Evolutionary conservation across 2,888 invertebrate species (phyloP), one percentile per base, ranked within the genome.

Genomic region (Cabera pusaria): DNA sequence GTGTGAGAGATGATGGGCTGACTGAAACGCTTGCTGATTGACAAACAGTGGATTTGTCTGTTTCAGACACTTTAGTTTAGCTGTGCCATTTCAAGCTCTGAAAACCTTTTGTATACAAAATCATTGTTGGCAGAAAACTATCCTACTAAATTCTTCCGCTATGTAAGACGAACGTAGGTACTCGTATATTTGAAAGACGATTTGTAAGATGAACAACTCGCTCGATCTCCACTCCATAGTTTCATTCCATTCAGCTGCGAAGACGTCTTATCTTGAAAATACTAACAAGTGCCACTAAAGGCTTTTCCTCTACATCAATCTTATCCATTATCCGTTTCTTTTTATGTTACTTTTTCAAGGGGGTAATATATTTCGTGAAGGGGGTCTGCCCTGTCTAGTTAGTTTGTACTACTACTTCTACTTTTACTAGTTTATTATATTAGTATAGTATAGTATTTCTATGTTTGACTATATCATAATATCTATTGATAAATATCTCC

Each of bases 141-240:
- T n/a, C n/a, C n/a, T n/a, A n/a, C 67, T 69, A 67, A 65, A 68
- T 67, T 66, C 61, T 43, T n/a, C 46, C 57, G 54, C 60, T 63
- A 67, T 67, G 66, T 65, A 60, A 68, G 72, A 65, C 64, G 59
- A 59, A 60, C 64, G 59, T 61, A 52, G 56, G n/a, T n/a, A n/a
- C n/a, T n/a, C n/a, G n/a, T n/a, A 60, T 62, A 60, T 65, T 64
- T 65, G 64, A 60, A 61, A 63, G 52, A 60, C 58, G 56, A 52
- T 60, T 59, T 54, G 35, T 39, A 40, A 41, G 27, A 32, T 22
- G 42, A 45, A 44, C 51, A 53, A 55, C 50, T 59, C 52, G 52
- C 56, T 62, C 59, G 56, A 57, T 53, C 57, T 58, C n/a, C n/a
- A n/a, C n/a, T 53, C 49, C 48, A 51, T 49, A 59, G 50, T 55